Conservation (phyloP, 2,888 invertebrate species). For the Phrixothrix hirtus region DNA sequence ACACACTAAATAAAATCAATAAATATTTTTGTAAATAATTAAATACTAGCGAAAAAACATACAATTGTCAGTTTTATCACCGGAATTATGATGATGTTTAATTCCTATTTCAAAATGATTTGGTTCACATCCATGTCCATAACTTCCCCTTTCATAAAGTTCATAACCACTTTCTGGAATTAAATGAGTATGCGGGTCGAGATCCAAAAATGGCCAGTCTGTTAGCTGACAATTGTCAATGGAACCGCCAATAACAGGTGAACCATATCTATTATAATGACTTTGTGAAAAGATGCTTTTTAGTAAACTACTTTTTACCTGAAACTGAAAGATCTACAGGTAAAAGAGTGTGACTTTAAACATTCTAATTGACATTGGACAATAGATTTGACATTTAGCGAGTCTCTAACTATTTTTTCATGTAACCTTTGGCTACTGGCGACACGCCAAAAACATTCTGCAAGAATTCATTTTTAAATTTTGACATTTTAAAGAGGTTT, state of each 20-base stretch:
- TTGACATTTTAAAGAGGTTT: too few species aligned
- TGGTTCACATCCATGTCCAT: conserved; percentile 79
- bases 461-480: too few species aligned
- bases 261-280: conserved; percentile 63
- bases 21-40: too few species aligned
- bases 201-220: conserved; percentile 70
- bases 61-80: conserved; percentile 27
- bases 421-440: conserved; percentile 73
- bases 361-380: conserved; percentile 83
- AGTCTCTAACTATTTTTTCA: conserved; percentile 66
- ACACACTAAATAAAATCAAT: conserved; percentile 75
- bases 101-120: conserved; percentile 58
- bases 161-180: conserved; percentile 70
- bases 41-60: too few species aligned
- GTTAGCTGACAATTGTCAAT: conserved; percentile 78
- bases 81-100: conserved; percentile 40
- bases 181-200: conserved; percentile 63
- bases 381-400: conserved; percentile 68
- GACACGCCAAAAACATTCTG: conserved; percentile 84
- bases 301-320: conserved; percentile 58
- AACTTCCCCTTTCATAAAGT: conserved; percentile 79
- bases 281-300: too few species aligned
- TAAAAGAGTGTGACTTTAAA: conserved; percentile 71
- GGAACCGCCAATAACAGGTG: conserved; percentile 66
- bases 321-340: conserved; percentile 79